Percentiles rank a stretch among this genome's conserved stretches.
These are phyloP conservation scores for Cephus pulcher DNA, from an alignment of 2,888 invertebrate genomes.

Conservation along the genomic window DNA sequence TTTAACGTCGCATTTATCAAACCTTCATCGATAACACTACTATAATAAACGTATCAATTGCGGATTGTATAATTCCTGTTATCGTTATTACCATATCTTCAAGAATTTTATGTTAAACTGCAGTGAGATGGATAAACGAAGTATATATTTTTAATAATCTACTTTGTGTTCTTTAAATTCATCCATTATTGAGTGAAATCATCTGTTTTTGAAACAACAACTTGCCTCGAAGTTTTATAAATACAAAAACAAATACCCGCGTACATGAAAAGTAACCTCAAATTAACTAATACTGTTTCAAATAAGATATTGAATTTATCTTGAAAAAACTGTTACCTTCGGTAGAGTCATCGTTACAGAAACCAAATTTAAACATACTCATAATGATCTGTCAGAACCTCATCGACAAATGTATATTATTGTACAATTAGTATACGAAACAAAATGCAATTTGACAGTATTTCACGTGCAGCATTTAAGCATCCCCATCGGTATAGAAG, in stretches of 20 bases:
- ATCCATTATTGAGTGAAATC: neutral
- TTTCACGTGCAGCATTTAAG: neutral
- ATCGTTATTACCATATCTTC: neutral
- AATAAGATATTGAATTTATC: neutral
- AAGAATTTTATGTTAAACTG: neutral
- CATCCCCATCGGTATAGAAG: too few species aligned
- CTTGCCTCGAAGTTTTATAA: neutral
- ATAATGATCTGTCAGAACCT: neutral
- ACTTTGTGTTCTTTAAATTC: neutral
- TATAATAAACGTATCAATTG: neutral
- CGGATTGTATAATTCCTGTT: neutral
- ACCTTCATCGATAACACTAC: neutral
- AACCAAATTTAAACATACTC: constrained; percentile 39
- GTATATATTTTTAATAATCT: neutral
- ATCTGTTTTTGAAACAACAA: neutral
- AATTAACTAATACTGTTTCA: neutral
- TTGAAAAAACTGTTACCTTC: constrained; percentile 13
- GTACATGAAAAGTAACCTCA: constrained; percentile 5
- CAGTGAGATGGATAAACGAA: neutral
- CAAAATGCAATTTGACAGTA: neutral
- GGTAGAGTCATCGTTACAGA: constrained; percentile 20
- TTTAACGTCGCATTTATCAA: neutral
- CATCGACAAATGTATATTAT: neutral
- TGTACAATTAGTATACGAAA: neutral
- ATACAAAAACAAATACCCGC: neutral